Evolutionary conservation across 2,113 vertebrate species (phyloP), one percentile per base, ranked within the genome.

Genomic region (Sprattus sprattus): DNA sequence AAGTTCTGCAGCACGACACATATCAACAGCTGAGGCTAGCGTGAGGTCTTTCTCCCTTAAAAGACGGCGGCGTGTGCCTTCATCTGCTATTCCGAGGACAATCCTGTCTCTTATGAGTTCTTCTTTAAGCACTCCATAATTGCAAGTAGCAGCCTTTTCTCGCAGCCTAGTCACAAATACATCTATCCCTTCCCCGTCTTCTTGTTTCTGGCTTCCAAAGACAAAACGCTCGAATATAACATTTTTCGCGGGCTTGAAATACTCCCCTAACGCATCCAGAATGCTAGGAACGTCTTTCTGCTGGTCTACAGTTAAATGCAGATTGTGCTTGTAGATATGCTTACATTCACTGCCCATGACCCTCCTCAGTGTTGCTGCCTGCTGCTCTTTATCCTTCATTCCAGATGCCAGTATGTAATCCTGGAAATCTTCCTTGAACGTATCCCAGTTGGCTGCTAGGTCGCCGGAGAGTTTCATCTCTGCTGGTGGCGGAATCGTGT

Each of bases 211-310:
- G 52, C 82, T 52, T 8, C 88, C 81, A 8, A 88, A 89, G 44
- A 88, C 25, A 28, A 87, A 88, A 9, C 64, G 18, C 54, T 89
- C 85, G 54, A 85, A 89, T 13, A 88, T 88, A 0, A 87, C 67
- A 8, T 84, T 88, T 46, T 81, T 88, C 10, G 84, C 84, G 13
- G 85, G 84, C 4, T 87, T 88, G 6, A 89, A 88, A 11, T 87
- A 88, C 7, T 1, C 39, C 0, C 82, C 82, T 4, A 88, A 18
- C 1, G 54, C 83, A 25, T 84, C 52, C 0, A 86, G 32, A 9
- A 88, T 88, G 1, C 28, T 50, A n/a, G 28, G 7, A 0, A 39
- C 28, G 15, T 75, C 67, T 0, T 4, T 46, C 13, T 81, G 6
- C 6, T 86, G 18, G 7, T 13, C 81, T 1, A 8, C 84, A 1